Evolutionary conservation across 92 coral and sea anemone species (phyloP), one percentile per base, ranked within the genome.

Genomic region (Hydrozoanthus gracilis): DNA sequence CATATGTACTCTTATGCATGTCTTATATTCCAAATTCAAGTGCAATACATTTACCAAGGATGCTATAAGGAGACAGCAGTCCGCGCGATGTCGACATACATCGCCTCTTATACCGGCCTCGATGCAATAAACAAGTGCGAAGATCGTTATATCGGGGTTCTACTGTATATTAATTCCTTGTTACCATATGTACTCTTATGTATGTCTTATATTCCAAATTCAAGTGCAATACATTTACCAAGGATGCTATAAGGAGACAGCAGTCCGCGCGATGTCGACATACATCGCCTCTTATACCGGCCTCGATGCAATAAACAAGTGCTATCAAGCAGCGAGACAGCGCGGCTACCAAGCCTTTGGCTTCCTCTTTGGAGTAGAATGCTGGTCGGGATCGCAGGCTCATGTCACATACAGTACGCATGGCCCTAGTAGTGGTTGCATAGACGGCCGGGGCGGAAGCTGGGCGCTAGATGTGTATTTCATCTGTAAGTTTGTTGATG

Each of bases 381-480:
- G 85, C 85, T 80, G 85, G 85, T 80, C 85, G 27, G 85, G 85
- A 62, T 69, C 35, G 74, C 70, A 20, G 73, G 85, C 73, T 80
- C 85, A 80, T n/a, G n/a, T 51, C 20, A 80, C 85, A 0, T 80
- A 80, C 74, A 65, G 61, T 47, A 80, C 47, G 7, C 85, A 80
- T 16, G 85, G 85, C 12, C 5, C 44, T 52, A 80, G 85, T 8
- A 15, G 48, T 18, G 62, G 48, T 4, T 80, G 85, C 12, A 80
- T 18, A 50, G 47, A 80, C 12, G 85, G 85, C 8, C 82, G 82
- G 48, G 82, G 82, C 12, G 82, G 82, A 76, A 39, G 44, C 11
- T 76, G 82, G 82, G 82, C 82, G 0, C 7, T 16, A 17, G 82
- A 76, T 13, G 82, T 52, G 4, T 76, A 76, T 17, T 76, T 76